Evolutionary conservation across 2,888 invertebrate species (phyloP), one percentile per base, ranked within the genome.

Genomic region (Agrenia bidenticulata): DNA sequence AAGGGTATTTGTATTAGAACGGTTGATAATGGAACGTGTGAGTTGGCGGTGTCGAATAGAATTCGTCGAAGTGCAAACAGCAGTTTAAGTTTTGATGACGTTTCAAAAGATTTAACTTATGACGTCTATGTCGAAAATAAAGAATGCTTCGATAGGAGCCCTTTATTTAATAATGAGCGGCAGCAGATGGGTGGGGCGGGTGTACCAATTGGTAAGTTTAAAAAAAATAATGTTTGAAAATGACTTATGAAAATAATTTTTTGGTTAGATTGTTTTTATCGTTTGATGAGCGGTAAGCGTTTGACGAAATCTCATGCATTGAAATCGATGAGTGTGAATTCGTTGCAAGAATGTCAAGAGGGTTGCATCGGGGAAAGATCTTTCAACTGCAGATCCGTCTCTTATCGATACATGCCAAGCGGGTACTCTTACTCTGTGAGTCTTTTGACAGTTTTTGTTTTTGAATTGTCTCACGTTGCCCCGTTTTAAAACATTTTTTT

Each of bases 211-310:
- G n/a, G n/a, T n/a, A n/a, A n/a, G n/a, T n/a, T n/a, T n/a, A n/a
- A n/a, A n/a, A n/a, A n/a, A n/a, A n/a, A n/a, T n/a, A n/a, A n/a
- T n/a, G n/a, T n/a, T n/a, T n/a, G n/a, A n/a, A n/a, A n/a, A n/a
- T n/a, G n/a, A n/a, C n/a, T n/a, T n/a, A n/a, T n/a, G n/a, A n/a
- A n/a, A n/a, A n/a, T n/a, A n/a, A n/a, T n/a, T n/a, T n/a, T n/a
- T n/a, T n/a, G n/a, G n/a, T 2, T 42, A 65, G 72, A 74, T 57
- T 75, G 75, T 57, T 75, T 75, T 55, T 75, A 73, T 57, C 68
- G 75, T 5, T 63, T 75, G 54, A 73, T 75, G 73, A 67, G 68
- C n/a, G 74, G 73, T 27, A 74, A 74, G 54, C 64, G 75, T 9
- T 32, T 75, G 23, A 60, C 66, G 5, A 73, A 73, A 41, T 70